Percentiles rank a stretch among this genome's conserved stretches.
Conservation (phyloP, 1,140 invertebrate species). For the Oedothorax gibbosus region DNA sequence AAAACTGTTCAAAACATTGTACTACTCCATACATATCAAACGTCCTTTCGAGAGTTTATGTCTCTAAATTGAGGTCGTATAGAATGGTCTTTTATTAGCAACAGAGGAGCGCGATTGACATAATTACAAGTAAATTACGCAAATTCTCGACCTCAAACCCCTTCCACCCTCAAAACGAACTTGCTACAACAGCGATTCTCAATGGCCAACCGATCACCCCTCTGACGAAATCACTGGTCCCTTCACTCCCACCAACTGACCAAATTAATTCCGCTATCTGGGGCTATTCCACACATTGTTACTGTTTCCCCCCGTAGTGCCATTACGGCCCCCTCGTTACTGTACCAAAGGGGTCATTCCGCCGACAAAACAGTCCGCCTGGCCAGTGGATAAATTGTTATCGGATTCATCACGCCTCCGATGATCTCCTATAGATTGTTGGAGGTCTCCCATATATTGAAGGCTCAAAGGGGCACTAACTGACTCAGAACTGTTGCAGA, state of each 20-base stretch:
- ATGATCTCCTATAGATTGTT: slow-evolving; percentile 51
- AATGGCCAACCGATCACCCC: not conserved
- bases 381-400: slow-evolving; percentile 57
- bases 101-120: too few species aligned
- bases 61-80: too few species aligned
- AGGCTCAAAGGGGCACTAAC: not conserved
- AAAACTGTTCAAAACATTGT: too few species aligned
- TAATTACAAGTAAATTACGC: too few species aligned
- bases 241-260: slow-evolving; percentile 3
- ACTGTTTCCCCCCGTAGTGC: slow-evolving; percentile 20
- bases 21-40: too few species aligned
- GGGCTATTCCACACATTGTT: slow-evolving; percentile 5
- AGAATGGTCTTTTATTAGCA: too few species aligned
- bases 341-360: slow-evolving; percentile 48
- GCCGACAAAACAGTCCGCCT: slow-evolving; percentile 29
- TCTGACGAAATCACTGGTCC: not conserved
- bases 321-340: slow-evolving; percentile 28
- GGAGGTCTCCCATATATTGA: too few species aligned
- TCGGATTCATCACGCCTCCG: slow-evolving; percentile 55
- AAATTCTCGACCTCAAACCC: not conserved
- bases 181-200: not conserved
- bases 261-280: slow-evolving; percentile 40
- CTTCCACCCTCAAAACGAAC: not conserved
- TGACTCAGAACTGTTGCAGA: not conserved
- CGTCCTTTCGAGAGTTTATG: too few species aligned